phyloP scores from a whole-genome alignment of 2,113 vertebrate species.

The Paramormyrops kingsleyae region DNA sequence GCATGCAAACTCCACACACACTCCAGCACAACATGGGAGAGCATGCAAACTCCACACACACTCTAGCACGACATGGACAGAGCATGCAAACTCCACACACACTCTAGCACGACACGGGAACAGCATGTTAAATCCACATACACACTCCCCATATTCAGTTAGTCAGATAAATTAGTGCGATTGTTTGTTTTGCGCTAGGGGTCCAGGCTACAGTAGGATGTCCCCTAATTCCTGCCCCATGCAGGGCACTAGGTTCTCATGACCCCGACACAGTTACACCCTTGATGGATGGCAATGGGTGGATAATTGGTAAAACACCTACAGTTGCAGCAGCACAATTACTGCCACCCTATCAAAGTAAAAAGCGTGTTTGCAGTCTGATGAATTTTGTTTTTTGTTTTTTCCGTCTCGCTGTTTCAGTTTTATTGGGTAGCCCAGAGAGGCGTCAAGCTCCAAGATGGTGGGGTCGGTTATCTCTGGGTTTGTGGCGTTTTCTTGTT shows the following conservation, averaged over 20 bases:
- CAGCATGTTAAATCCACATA: background rate
- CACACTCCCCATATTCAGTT: background rate
- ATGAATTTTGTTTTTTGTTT: background rate
- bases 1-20: background rate
- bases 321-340: background rate
- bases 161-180: background rate
- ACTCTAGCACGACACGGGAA: no score
- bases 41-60: no score
- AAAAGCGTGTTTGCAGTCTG: background rate
- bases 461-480: background rate
- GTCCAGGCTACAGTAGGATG: background rate
- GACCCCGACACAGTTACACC: background rate
- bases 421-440: background rate
- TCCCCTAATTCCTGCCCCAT: background rate
- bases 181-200: background rate
- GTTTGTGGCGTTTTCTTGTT: background rate
- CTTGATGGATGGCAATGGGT: background rate
- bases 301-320: background rate
- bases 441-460: background rate
- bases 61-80: no score
- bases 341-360: background rate
- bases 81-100: no score
- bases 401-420: background rate
- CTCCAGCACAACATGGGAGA: background rate
- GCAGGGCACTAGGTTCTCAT: background rate